Evolutionary conservation across 1,140 invertebrate genomes (phyloP), one percentile per base, ranked within the genome.

Genomic region (Zaprionus davidi): DNA sequence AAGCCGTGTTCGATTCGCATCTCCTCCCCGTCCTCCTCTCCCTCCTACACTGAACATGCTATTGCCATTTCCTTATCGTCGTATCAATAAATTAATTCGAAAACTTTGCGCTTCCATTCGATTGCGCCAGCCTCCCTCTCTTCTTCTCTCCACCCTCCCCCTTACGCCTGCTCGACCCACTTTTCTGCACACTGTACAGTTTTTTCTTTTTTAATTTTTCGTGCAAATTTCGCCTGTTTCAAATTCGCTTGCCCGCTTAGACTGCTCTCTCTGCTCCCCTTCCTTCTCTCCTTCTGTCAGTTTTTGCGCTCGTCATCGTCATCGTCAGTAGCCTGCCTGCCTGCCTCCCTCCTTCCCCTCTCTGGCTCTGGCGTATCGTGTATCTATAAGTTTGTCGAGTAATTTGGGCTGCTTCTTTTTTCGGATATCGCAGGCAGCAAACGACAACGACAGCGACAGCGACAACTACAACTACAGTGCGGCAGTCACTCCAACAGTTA

Each of bases 51-150:
- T 7, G 28, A 7, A 28, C 15, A n/a, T n/a, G 6, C 24, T 36
- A 71, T 64, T 64, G 41, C 60, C 74, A 76, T 66, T 65, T 60
- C 73, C 78, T 88, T 83, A 87, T 84, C 81, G 69, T 67, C 65
- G 86, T 82, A 90, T 90, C 85, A 90, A 90, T 90, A 90, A 90
- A 90, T 90, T 90, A 90, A 90, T 90, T 90, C 88, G 79, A 85
- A 90, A 90, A 90, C 84, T 88, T 88, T 88, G 81, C 79, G 81
- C 81, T 82, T 58, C 80, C 72, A 80, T 83, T 80, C 82, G 80
- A 83, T 87, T 87, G 68, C 34, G 31, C 31, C 31, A 34, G 31
- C 31, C 31, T 34, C 17, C 62, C 36, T 46, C 15, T 3, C 41
- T 46, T 7, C 46, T 22, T 56, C 38, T 20, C n/a, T 58, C 13